Evolutionary conservation across 2,888 invertebrate genomes (phyloP), one percentile per base, ranked within the genome.

Genomic region (Dynastes hyllus): DNA sequence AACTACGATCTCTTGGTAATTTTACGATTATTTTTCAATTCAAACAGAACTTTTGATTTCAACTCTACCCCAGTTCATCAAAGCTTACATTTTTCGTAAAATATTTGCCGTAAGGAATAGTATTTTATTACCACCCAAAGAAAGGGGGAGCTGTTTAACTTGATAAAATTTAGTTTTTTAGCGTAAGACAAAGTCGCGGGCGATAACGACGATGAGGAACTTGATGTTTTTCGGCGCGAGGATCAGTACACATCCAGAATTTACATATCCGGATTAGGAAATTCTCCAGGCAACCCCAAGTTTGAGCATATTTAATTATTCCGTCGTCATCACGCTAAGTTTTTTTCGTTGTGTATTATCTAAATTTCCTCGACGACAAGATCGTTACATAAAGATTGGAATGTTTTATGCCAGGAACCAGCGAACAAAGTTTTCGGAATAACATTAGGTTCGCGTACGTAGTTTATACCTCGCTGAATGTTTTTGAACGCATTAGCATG

Each of bases 251-350:
- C 45, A 67, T 40, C 11, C n/a, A 67, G 22, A 67, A 67, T 67
- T 67, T 67, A 67, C 66, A 67, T 67, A 22, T 22, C 45, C 11
- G 45, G 45, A 67, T 67, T 6, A 16, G 45, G 66, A 67, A 65
- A 67, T 67, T 67, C 66, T 67, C 66, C 22, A 40, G 50, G 66
- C 66, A 40, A 67, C 66, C 66, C 66, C 66, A 67, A 67, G 66
- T 67, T 67, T 45, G 66, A 37, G 66, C 66, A 67, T 45, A 67
- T 67, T 67, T 67, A 67, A 67, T 67, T 67, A 67, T 67, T 67
- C 66, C 45, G 22, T 16, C 45, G 45, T 45, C 45, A 67, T 22
- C 45, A 67, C 16, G 13, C 40, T 45, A 67, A 67, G 66, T 67
- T 45, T 50, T 45, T 50, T 67, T 50, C 40, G 45, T 67, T 67